phyloP scores from a whole-genome alignment of 2,797 vertebrate species.

The Neosilurus mollespiculum region DNA sequence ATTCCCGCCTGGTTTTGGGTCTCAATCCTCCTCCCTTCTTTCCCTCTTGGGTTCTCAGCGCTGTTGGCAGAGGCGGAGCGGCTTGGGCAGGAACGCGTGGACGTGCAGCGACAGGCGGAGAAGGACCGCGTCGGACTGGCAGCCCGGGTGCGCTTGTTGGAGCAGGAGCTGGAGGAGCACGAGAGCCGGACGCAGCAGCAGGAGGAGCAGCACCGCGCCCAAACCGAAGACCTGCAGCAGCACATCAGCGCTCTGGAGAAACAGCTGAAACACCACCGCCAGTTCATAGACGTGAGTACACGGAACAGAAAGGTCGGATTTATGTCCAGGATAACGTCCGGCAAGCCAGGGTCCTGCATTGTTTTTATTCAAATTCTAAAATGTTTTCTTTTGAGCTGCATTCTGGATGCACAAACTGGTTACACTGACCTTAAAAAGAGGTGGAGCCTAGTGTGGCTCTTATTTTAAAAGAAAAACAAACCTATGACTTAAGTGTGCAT shows the following conservation, averaged over 20 bases:
- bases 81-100: slow-evolving; percentile 81
- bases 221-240: slow-evolving; percentile 81
- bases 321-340: no score
- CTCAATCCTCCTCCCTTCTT: background rate
- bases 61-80: slow-evolving; percentile 82
- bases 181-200: slow-evolving; percentile 75
- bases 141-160: slow-evolving; percentile 79
- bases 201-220: slow-evolving; percentile 72
- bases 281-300: slow-evolving; percentile 89
- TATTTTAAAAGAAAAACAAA: background rate
- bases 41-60: slow-evolving; percentile 64
- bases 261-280: slow-evolving; percentile 87
- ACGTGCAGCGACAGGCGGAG: slow-evolving; percentile 87
- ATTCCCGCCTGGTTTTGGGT: background rate
- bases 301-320: background rate
- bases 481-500: background rate
- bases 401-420: background rate
- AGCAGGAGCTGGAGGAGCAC: slow-evolving; percentile 89
- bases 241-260: slow-evolving; percentile 88
- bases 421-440: no score
- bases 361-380: background rate
- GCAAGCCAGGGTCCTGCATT: background rate
- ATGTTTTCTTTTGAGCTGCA: background rate
- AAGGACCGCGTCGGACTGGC: slow-evolving; percentile 82
- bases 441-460: no score